phyloP scores from a whole-genome alignment of 1,140 invertebrate genomes.

The Trachymyrmex septentrionalis region DNA sequence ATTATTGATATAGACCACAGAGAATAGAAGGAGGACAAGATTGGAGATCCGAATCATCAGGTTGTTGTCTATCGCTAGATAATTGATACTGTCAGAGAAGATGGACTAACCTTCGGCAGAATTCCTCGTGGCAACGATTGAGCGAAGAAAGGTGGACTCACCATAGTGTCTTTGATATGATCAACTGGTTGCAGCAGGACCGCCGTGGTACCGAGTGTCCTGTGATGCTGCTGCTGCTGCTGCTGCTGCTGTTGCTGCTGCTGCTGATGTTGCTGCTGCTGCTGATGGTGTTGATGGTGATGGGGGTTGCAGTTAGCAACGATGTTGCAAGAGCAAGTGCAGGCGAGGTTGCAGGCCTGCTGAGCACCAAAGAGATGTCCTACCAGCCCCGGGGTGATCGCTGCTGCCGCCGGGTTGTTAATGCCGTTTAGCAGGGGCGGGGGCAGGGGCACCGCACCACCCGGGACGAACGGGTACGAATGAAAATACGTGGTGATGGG shows the following conservation, averaged over 20 bases:
- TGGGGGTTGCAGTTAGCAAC: conserved; percentile 77
- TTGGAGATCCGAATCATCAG: not conserved
- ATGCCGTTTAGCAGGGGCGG: conserved; percentile 79
- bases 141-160: conserved; percentile 76
- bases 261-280: conserved; percentile 76
- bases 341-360: conserved; percentile 83
- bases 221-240: conserved; percentile 79
- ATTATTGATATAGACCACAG: not conserved
- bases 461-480: conserved; percentile 86
- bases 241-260: conserved; percentile 75
- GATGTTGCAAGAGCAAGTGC: conserved; percentile 83
- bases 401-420: conserved; percentile 74
- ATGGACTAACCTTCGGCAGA: conserved; percentile 28
- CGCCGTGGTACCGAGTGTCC: conserved; percentile 79
- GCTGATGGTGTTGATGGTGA: conserved; percentile 78
- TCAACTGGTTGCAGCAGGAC: conserved; percentile 85
- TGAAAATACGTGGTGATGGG: conserved; percentile 87
- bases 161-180: conserved; percentile 86
- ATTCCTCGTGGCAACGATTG: conserved; percentile 41
- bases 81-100: conserved; percentile 25
- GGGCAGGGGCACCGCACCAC: conserved; percentile 84
- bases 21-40: not conserved
- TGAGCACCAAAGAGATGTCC: conserved; percentile 81
- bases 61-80: conserved; percentile 18
- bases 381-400: conserved; percentile 82